Evolutionary conservation across 2,888 invertebrate species (phyloP).

Genomic region (Apamea crenata): DNA sequence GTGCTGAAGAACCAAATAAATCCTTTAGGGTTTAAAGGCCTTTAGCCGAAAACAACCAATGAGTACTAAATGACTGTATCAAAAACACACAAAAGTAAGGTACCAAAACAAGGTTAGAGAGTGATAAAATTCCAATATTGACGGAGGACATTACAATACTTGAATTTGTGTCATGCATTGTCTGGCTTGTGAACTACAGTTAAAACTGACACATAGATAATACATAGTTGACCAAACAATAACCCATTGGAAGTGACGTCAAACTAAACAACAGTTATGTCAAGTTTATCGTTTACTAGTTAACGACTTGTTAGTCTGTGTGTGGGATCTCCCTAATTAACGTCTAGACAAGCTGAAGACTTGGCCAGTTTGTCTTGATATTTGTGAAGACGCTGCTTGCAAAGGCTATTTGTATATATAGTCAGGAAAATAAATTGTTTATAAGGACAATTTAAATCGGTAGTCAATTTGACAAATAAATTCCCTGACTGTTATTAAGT

Average conservation of each 20-base stretch:
- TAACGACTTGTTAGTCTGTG: constrained; percentile 31
- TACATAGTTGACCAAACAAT: constrained; percentile 34
- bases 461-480: too few species aligned
- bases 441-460: too few species aligned
- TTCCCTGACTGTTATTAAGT: too few species aligned
- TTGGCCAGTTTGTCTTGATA: constrained; percentile 17
- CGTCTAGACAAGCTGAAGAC: constrained; percentile 47
- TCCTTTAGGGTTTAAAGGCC: background rate
- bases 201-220: constrained; percentile 24
- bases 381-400: background rate
- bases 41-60: background rate
- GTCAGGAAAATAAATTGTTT: too few species aligned
- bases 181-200: background rate
- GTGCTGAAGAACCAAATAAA: background rate
- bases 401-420: too few species aligned
- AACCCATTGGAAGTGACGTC: constrained; percentile 47
- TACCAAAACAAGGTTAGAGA: background rate
- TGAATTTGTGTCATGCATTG: constrained; percentile 10
- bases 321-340: constrained; percentile 41
- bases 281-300: constrained; percentile 34
- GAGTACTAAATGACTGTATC: background rate
- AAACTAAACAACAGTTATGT: constrained; percentile 36
- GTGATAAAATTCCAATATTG: background rate
- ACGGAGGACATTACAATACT: background rate
- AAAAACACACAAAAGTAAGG: background rate